phyloP scores from a whole-genome alignment of 2,113 vertebrate genomes.

The Thalassarche chlororhynchos region DNA sequence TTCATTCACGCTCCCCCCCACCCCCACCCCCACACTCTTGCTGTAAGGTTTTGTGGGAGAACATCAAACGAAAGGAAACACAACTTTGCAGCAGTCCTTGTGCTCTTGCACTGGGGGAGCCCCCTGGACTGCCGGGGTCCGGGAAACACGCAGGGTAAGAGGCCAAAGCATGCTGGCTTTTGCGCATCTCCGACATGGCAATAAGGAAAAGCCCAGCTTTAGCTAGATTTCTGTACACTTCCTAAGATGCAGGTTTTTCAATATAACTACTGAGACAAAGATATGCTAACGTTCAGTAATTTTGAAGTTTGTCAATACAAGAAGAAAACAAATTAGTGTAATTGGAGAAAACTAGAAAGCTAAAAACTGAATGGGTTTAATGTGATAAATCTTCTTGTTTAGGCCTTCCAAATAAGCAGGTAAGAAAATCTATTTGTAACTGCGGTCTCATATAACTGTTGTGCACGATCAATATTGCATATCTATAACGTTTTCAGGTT shows the following conservation, averaged over 20 bases:
- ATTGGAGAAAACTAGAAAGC: neutral
- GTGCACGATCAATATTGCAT: neutral
- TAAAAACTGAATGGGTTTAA: neutral
- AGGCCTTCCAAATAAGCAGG: neutral
- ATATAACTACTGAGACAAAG: neutral
- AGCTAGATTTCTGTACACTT: neutral
- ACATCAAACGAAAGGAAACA: neutral
- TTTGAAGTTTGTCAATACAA: neutral
- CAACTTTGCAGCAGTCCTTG: neutral
- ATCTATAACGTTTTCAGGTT: neutral
- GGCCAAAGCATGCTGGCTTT: neutral
- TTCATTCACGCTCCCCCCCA: neutral
- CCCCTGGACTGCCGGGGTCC: too few species aligned
- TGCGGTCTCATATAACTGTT: neutral
- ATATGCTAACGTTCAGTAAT: accelerated
- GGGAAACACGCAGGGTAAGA: neutral
- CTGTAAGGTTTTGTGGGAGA: neutral
- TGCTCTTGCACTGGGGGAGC: neutral
- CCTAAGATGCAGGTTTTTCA: neutral
- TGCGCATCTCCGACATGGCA: too few species aligned
- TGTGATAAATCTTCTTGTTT: neutral
- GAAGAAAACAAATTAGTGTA: neutral
- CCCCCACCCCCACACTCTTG: neutral
- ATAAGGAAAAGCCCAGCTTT: neutral
- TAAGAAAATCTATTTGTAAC: neutral